Evolutionary conservation across 1,140 invertebrate species (phyloP).

Genomic region (Pogonomyrmex barbatus): DNA sequence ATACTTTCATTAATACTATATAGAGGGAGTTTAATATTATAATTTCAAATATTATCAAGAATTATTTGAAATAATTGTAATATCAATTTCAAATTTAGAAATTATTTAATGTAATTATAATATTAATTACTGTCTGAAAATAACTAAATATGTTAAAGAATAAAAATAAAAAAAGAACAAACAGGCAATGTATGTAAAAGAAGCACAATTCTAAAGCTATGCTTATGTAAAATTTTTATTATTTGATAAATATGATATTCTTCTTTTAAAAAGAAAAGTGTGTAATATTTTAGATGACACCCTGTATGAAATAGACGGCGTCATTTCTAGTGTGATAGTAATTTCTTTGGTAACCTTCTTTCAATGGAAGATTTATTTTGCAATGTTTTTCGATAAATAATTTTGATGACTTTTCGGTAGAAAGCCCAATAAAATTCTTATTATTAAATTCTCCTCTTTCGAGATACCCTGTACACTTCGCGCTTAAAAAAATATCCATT

Average conservation of each 20-base stretch:
- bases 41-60: neutral
- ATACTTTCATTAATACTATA: neutral
- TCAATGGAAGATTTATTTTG: neutral
- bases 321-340: slow-evolving; percentile 32
- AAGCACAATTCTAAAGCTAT: slow-evolving; percentile 1
- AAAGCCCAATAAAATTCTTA: neutral
- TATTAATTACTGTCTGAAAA: neutral
- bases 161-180: neutral
- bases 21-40: slow-evolving; percentile 29
- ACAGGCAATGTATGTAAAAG: neutral
- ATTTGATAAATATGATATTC: slow-evolving; percentile 23
- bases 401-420: neutral
- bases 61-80: slow-evolving; percentile 46
- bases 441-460: slow-evolving; percentile 29
- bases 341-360: slow-evolving; percentile 2
- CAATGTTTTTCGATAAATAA: slow-evolving; percentile 10
- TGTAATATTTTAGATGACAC: slow-evolving; percentile 33
- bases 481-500: slow-evolving; percentile 14
- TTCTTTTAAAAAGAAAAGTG: slow-evolving; percentile 11
- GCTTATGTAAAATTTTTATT: slow-evolving; percentile 1
- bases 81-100: neutral
- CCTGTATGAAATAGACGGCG: slow-evolving; percentile 59
- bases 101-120: slow-evolving; percentile 16
- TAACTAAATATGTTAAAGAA: neutral
- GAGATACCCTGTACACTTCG: slow-evolving; percentile 47